These are phyloP conservation scores for Bothrops jararaca DNA, from an alignment of 2,113 vertebrate species.

Conservation along the genomic window DNA sequence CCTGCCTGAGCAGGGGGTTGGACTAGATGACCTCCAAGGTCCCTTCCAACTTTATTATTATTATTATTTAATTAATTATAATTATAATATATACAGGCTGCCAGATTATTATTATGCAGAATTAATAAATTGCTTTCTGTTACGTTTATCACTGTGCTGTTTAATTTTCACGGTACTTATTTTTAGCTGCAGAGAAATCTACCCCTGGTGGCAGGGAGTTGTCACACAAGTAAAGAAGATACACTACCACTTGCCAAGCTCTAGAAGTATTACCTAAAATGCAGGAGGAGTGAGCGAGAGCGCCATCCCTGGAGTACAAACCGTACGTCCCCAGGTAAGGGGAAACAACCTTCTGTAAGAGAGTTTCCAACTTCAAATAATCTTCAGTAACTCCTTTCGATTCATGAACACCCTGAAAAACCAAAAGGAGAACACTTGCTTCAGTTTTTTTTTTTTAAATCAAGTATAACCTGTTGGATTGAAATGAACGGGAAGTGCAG, in stretches of 20 bases:
- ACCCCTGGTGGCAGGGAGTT: too few relatives aligned
- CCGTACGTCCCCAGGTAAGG: slow-evolving; percentile 93
- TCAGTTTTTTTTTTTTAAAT: background rate
- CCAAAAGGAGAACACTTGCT: background rate
- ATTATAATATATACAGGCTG: background rate
- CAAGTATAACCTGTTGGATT: background rate
- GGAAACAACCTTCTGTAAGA: slow-evolving; percentile 93
- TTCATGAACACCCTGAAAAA: slow-evolving; percentile 89
- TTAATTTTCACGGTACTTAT: too few relatives aligned
- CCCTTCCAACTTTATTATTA: too few relatives aligned
- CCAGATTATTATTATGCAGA: background rate
- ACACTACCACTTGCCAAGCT: background rate
- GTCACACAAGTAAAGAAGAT: background rate
- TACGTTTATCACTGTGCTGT: background rate
- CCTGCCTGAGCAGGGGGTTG: too few relatives aligned
- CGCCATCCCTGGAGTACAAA: slow-evolving; percentile 80
- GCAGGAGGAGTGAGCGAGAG: slow-evolving; percentile 81
- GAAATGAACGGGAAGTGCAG: background rate
- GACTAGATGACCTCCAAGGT: too few relatives aligned
- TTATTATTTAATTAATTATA: too few relatives aligned
- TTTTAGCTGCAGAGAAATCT: background rate
- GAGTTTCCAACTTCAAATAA: slow-evolving; percentile 88
- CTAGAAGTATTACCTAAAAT: slow-evolving; percentile 79
- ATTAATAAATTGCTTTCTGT: background rate
- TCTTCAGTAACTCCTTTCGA: slow-evolving; percentile 86